Conservation (phyloP, 2,888 invertebrate species). For the Liodrosophila aerea region DNA sequence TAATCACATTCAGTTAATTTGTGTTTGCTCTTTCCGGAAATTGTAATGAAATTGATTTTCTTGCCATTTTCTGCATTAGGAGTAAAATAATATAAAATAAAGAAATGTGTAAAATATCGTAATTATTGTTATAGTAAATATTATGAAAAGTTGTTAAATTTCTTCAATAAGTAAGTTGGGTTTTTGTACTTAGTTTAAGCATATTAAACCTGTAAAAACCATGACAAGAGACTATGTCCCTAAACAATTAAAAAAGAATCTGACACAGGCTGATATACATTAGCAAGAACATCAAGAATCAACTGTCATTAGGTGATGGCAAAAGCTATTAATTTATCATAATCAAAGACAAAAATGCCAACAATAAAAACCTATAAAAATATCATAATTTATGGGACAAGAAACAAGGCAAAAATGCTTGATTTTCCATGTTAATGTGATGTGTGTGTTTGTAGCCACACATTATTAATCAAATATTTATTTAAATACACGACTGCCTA, state of each 20-base stretch:
- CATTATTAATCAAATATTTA: slow-evolving; percentile 75
- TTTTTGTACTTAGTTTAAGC: too few relatives aligned
- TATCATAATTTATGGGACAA: slow-evolving; percentile 53
- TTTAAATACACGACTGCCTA: slow-evolving; percentile 51
- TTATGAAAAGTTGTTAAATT: too few relatives aligned
- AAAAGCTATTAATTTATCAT: slow-evolving; percentile 56
- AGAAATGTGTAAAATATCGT: too few relatives aligned
- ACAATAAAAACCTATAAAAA: slow-evolving; percentile 66
- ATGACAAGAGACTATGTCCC: too few relatives aligned
- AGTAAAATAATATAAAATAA: too few relatives aligned
- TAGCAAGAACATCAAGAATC: slow-evolving; percentile 5
- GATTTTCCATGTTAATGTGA: slow-evolving; percentile 38
- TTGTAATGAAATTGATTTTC: too few relatives aligned
- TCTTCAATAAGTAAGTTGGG: too few relatives aligned
- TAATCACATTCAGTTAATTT: slow-evolving; percentile 35
- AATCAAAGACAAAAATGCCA: slow-evolving; percentile 52
- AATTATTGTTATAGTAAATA: too few relatives aligned
- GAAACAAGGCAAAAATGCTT: slow-evolving; percentile 41
- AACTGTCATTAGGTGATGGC: slow-evolving; percentile 6
- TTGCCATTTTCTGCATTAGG: too few relatives aligned
- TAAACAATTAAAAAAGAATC: slow-evolving; percentile 11
- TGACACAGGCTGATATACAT: background rate
- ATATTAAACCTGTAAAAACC: too few relatives aligned
- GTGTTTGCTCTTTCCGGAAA: slow-evolving; percentile 1
- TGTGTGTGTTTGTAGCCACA: slow-evolving; percentile 11